phyloP scores from a whole-genome alignment of 2,888 invertebrate species.

The Chrysopilus asiliformis region DNA sequence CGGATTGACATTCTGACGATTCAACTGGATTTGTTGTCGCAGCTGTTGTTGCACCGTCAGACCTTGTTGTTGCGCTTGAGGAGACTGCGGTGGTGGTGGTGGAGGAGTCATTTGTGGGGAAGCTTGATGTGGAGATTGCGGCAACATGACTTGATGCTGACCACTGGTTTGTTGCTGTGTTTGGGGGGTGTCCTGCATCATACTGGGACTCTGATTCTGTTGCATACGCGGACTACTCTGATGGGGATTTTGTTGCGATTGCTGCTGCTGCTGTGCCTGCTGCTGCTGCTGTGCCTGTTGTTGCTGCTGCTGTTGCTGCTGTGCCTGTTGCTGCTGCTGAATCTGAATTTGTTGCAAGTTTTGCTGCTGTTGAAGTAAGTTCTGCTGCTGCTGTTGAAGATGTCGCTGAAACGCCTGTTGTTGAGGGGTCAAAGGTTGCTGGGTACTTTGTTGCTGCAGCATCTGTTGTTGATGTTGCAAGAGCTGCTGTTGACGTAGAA shows the following conservation, averaged over 20 bases:
- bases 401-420: conserved; percentile 39
- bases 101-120: conserved; percentile 36
- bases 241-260: conserved; percentile 23
- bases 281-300: conserved; percentile 16
- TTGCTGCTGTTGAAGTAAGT: conserved; percentile 35
- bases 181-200: conserved; percentile 27
- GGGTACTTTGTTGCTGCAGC: conserved; percentile 25
- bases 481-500: conserved; percentile 22
- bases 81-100: conserved; percentile 25
- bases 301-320: conserved; percentile 28
- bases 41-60: conserved; percentile 24
- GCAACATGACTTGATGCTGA: neutral
- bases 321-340: conserved; percentile 25
- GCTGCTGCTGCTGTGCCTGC: conserved; percentile 22
- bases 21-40: conserved; percentile 27
- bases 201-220: conserved; percentile 31
- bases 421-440: conserved; percentile 27
- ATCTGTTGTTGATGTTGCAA: conserved; percentile 25
- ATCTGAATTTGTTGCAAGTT: conserved; percentile 26
- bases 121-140: conserved; percentile 14
- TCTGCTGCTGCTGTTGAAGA: conserved; percentile 43
- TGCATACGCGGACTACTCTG: conserved; percentile 29
- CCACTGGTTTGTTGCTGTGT: conserved; percentile 18
- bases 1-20: conserved; percentile 15
- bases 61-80: conserved; percentile 22